These are phyloP conservation scores for Aphelocoma californica DNA, from an alignment of 2,797 vertebrate genomes.

Conservation along the genomic window DNA sequence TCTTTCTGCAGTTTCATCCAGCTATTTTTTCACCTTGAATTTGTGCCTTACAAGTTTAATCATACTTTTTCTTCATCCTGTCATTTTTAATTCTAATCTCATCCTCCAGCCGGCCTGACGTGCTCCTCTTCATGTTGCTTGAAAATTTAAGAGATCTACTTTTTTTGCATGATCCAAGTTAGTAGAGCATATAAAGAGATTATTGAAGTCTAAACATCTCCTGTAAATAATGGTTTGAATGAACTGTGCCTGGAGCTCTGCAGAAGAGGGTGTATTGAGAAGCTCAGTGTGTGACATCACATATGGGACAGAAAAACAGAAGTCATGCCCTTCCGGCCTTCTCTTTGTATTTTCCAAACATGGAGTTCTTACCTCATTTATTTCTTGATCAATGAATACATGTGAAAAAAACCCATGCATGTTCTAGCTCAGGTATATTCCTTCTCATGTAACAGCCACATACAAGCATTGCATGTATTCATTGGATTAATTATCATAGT, in stretches of 20 bases:
- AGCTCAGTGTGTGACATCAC: neutral
- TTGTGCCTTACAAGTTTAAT: neutral
- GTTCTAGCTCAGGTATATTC: neutral
- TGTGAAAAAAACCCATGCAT: neutral
- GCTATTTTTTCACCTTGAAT: neutral
- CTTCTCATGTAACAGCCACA: neutral
- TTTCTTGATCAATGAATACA: neutral
- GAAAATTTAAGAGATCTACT: neutral
- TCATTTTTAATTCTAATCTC: neutral
- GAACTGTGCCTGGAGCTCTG: neutral
- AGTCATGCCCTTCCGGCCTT: neutral
- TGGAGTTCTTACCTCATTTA: neutral
- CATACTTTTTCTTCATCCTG: neutral
- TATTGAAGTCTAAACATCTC: neutral
- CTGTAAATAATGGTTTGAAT: neutral
- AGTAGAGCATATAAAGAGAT: neutral
- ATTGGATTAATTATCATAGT: neutral
- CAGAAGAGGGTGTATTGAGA: neutral
- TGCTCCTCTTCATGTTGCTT: neutral
- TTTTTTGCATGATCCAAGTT: neutral
- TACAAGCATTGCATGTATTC: neutral
- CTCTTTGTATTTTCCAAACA: neutral
- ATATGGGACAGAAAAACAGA: neutral
- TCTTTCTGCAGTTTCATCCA: neutral
- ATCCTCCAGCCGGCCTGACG: neutral